A percentile compares a stretch with the other conserved stretches of the same genome.
These are phyloP conservation scores for Edolisoma coerulescens DNA, from an alignment of 2,113 vertebrate species.

Conservation along the genomic window DNA sequence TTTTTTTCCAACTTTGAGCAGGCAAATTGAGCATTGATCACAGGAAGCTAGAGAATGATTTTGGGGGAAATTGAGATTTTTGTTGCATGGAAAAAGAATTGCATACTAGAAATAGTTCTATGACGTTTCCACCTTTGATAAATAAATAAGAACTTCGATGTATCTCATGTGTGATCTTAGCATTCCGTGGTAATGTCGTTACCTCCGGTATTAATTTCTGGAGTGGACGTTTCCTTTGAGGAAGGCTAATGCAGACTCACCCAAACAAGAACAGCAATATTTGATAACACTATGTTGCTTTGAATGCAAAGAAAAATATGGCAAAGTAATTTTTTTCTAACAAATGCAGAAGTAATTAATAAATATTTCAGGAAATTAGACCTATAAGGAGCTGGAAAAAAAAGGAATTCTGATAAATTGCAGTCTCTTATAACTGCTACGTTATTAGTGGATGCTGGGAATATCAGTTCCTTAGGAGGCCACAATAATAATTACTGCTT, in stretches of 20 bases:
- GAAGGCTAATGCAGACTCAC: not conserved
- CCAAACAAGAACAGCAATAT: not conserved
- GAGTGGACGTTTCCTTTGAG: not conserved
- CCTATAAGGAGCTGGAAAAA: not conserved
- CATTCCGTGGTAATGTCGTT: not conserved
- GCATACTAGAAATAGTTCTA: not conserved
- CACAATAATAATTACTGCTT: not conserved
- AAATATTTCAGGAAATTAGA: not conserved
- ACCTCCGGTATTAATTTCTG: not conserved
- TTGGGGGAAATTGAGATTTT: not conserved
- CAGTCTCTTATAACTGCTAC: not conserved
- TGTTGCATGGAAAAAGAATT: not conserved
- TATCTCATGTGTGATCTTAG: not conserved
- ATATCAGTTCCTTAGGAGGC: not conserved
- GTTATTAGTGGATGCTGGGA: not conserved
- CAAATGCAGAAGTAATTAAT: not conserved
- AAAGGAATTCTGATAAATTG: not conserved
- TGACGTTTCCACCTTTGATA: not conserved
- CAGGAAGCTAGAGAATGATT: not conserved
- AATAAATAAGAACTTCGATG: not conserved
- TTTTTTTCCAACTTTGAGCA: not conserved
- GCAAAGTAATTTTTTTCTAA: not conserved
- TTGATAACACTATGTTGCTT: not conserved
- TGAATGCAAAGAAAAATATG: not conserved
- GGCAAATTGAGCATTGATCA: not conserved